Evolutionary conservation across 30 jellyfish, hydroid and myxozoan genomes (phyloP).

Genomic region (Chironex yamaguchii): DNA sequence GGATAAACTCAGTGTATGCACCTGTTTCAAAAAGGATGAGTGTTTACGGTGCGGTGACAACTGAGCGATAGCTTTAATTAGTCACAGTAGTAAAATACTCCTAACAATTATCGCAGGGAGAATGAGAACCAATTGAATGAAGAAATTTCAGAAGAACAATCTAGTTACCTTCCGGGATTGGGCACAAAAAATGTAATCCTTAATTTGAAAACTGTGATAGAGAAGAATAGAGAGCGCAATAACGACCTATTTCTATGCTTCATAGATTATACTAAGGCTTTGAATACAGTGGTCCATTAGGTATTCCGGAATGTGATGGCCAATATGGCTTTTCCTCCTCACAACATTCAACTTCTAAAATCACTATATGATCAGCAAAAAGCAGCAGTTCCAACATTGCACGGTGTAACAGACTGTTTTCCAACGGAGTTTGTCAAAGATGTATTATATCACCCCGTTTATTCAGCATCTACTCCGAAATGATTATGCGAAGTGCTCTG

Average conservation of each 20-base stretch:
- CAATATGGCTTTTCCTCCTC: background rate
- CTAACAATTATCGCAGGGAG: background rate
- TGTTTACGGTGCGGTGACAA: background rate
- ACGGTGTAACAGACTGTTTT: background rate
- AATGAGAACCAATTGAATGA: background rate
- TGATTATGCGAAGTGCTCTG: background rate
- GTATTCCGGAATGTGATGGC: background rate
- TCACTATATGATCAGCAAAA: background rate
- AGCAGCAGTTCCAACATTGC: background rate
- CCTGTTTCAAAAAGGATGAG: background rate
- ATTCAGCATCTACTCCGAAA: background rate
- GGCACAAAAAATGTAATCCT: background rate
- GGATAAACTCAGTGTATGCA: too few species aligned
- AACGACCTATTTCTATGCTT: background rate
- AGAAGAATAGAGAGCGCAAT: background rate
- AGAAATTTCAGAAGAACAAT: background rate
- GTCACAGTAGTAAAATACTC: background rate
- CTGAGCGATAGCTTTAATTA: background rate
- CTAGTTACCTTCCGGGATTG: background rate
- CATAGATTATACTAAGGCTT: background rate
- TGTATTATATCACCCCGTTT: background rate
- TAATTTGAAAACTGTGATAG: background rate
- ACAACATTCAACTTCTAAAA: background rate
- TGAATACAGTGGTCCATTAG: background rate
- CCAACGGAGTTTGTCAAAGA: background rate